A percentile compares a stretch with the other conserved stretches of the same genome.
phyloP scores from a whole-genome alignment of 2,888 invertebrate genomes.

The Bhutanitis thaidina region DNA sequence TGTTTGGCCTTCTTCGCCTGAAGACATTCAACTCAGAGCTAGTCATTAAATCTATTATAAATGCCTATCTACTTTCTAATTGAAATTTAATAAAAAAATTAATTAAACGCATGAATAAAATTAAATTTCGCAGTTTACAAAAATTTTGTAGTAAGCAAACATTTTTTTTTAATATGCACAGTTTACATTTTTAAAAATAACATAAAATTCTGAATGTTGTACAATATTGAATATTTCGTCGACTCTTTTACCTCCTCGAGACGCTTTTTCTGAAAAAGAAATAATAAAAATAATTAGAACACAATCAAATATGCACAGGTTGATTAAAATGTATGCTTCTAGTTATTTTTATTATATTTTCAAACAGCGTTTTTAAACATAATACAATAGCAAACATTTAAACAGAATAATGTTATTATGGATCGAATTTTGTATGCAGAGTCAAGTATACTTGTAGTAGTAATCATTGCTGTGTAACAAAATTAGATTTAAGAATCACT shows the following conservation, averaged over 20 bases:
- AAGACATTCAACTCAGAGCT: slow-evolving; percentile 49
- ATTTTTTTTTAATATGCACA: too few species aligned
- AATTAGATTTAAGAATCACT: too few species aligned
- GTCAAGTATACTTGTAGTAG: not conserved
- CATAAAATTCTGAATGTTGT: too few species aligned
- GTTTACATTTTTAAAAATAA: too few species aligned
- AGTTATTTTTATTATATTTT: too few species aligned
- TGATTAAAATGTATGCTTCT: too few species aligned
- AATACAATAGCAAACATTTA: not conserved
- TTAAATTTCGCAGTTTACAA: too few species aligned
- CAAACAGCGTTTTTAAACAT: not conserved
- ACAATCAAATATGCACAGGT: slow-evolving; percentile 2
- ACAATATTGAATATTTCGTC: slow-evolving; percentile 18
- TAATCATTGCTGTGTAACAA: too few species aligned
- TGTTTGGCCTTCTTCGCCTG: slow-evolving; percentile 99
- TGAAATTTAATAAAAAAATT: too few species aligned
- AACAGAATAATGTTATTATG: not conserved
- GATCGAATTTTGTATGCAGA: not conserved
- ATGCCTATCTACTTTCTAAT: not conserved
- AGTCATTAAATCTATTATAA: slow-evolving; percentile 29
- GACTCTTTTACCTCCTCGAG: slow-evolving; percentile 85
- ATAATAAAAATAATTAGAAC: slow-evolving; percentile 49
- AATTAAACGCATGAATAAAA: too few species aligned
- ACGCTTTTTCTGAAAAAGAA: slow-evolving; percentile 87
- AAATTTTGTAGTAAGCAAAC: too few species aligned